Evolutionary conservation across 2,888 invertebrate genomes (phyloP), one percentile per base, ranked within the genome.

Genomic region (Crocallis elinguaria): DNA sequence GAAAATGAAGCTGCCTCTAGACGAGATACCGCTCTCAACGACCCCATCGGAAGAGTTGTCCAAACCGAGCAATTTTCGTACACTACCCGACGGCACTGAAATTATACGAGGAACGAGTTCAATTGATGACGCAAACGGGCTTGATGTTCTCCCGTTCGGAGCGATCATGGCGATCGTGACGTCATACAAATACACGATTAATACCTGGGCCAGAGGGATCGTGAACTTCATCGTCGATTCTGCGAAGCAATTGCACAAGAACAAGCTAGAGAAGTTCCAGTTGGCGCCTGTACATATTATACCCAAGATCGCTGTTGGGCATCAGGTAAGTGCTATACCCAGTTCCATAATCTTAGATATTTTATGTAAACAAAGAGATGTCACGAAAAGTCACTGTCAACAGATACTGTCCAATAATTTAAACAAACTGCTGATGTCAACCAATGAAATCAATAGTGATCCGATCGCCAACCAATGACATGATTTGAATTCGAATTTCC

Each of bases 131-230:
- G 12, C 53, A 0, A 65, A 79, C 2, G 69, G 74, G 0, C 57
- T 72, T 2, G 87, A 92, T 44, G 77, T 90, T 13, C 77, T 93
- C 0, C 93, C 93, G 0, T 93, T 93, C 61, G 82, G 90, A 0
- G 88, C 93, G 11, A 91, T 93, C n/a, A 93, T 93, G 92, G 93
- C 93, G 0, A 82, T 92, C 0, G 93, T 94, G 0, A 92, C 94
- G 5, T 93, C 94, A 0, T 92, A 93, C 57, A 94, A 94, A 65
- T 93, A 93, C 60, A 61, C 85, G 0, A 84, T 93, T 0, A 81
- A 91, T 21, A 92, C 94, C 0, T 95, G 95, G 95, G 92, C 92
- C 0, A 51, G 73, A 0, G 91, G 92, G 0, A 87, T 94, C 0
- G 91, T 95, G 0, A 93, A 93, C 65, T 94, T 93, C 65, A 86